A percentile compares a stretch with the other conserved stretches of the same genome.
Evolutionary conservation across 2,888 invertebrate species (phyloP).

Genomic region (Fragum sueziense): DNA sequence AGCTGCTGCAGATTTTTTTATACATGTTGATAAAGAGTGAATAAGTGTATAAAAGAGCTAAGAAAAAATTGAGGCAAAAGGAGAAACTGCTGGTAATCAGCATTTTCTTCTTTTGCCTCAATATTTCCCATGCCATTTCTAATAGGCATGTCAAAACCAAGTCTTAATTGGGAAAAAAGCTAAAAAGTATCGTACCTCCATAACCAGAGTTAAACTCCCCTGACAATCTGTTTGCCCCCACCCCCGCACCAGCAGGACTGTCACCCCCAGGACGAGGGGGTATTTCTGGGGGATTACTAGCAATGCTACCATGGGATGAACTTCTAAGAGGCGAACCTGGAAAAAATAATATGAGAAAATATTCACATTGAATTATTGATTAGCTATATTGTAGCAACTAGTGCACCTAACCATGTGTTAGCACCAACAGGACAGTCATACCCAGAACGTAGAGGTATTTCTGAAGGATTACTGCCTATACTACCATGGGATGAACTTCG

Average conservation of each 20-base stretch:
- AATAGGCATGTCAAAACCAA: too few species aligned
- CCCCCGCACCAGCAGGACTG: slow-evolving; percentile 29
- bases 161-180: too few species aligned
- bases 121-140: too few species aligned
- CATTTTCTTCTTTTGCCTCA: too few species aligned
- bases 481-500: slow-evolving; percentile 77
- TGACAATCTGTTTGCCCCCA: slow-evolving; percentile 15
- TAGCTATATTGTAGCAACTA: too few species aligned
- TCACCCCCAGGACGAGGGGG: slow-evolving; percentile 86
- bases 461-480: slow-evolving; percentile 84
- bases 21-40: too few species aligned
- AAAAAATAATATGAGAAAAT: neutral
- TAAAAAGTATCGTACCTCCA: slow-evolving; percentile 28
- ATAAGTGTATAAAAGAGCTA: too few species aligned
- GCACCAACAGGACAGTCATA: slow-evolving; percentile 62
- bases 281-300: slow-evolving; percentile 87
- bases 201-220: slow-evolving; percentile 31
- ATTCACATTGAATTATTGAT: too few species aligned
- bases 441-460: slow-evolving; percentile 89
- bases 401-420: too few species aligned
- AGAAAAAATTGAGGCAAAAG: too few species aligned
- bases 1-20: too few species aligned
- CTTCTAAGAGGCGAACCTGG: slow-evolving; percentile 65
- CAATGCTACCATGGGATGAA: slow-evolving; percentile 75
- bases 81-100: too few species aligned